Evolutionary conservation across 2,113 vertebrate genomes (phyloP).

Genomic region (Vulpes vulpes): DNA sequence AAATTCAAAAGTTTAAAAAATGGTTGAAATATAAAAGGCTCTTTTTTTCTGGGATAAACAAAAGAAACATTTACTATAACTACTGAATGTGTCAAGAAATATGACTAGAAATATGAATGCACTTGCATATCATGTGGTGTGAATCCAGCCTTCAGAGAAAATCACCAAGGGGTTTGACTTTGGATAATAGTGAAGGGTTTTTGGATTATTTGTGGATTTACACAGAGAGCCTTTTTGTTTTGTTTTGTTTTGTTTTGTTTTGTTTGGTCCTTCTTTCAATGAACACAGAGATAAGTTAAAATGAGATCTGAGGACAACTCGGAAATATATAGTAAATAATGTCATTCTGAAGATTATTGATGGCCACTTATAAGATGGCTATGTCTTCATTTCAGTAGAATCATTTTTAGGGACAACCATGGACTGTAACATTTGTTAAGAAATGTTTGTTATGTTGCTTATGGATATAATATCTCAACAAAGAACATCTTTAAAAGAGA

Average conservation of each 20-base stretch:
- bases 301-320: not conserved
- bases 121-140: not conserved
- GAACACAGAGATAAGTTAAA: not conserved
- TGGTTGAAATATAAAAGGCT: not conserved
- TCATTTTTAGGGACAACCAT: not conserved
- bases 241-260: not conserved
- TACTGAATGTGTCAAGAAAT: not conserved
- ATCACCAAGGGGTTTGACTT: not conserved
- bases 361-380: not conserved
- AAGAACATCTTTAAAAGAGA: not conserved
- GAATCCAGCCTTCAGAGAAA: conserved; percentile 21
- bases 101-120: not conserved
- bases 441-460: not conserved
- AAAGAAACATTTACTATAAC: not conserved
- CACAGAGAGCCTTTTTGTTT: fast-evolving
- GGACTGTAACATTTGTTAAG: not conserved
- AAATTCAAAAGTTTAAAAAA: conserved; percentile 47
- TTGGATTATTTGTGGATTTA: not conserved
- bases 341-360: not conserved
- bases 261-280: not conserved
- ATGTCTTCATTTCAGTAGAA: too few species aligned
- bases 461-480: not conserved
- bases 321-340: not conserved
- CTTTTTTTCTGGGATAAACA: not conserved
- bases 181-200: not conserved